Evolutionary conservation across 1,140 invertebrate species (phyloP), one percentile per base, ranked within the genome.

Genomic region (Calephelis nemesis): DNA sequence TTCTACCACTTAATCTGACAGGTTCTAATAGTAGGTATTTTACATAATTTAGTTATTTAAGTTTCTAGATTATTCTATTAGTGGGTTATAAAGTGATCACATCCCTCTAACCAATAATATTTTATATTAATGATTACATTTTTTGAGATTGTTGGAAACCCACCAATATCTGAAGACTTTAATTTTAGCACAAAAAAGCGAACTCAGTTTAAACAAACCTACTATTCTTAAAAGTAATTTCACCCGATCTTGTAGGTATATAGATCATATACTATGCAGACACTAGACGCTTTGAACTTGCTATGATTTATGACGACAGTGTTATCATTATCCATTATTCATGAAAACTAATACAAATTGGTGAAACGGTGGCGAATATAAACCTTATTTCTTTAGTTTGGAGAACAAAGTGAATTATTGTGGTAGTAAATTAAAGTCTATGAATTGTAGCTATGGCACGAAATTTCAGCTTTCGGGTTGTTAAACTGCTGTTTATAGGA

Each of bases 221-320:
- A 30, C 19, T 15, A 52, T 52, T 45, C 42, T 19, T 52, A 52
- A 15, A 52, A 9, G 15, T 30, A 54, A 54, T 30, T 8, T 10
- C 10, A 19, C 15, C 8, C 50, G 8, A 19, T 13, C 64, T 52
- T 50, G 60, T 19, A 19, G 15, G 15, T 66, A 71, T 65, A 47
- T 70, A 70, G 58, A 45, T 62, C 62, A 73, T 67, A 77, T 73
- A 73, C 47, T 69, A 71, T 58, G 71, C 79, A 83, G 77, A 78
- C 75, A 13, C 62, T 42, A 13, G 52, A 71, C 75, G 74, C 74
- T 69, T 74, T 72, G 72, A 77, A 81, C 63, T 65, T 65, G 69
- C 62, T 47, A 45, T 80, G 74, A 82, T 82, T 77, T 82, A 74
- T 69, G 69, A 76, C 69, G 73, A 74, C 72, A 71, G 70, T 69